These are phyloP conservation scores for Loxodonta africana DNA, from an alignment of 2,113 vertebrate species.

Conservation along the genomic window DNA sequence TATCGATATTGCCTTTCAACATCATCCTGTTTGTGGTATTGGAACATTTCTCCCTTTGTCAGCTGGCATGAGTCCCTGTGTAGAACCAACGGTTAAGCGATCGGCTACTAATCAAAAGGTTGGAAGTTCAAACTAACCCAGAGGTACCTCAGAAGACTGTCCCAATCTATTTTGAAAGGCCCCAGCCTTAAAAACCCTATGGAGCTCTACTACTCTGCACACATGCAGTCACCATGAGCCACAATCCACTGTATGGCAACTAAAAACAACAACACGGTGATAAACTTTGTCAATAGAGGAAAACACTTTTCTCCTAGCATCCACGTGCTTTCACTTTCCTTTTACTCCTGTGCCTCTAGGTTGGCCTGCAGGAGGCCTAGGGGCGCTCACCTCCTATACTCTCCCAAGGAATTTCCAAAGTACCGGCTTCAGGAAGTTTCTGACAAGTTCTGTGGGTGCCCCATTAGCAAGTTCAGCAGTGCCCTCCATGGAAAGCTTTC, in stretches of 20 bases:
- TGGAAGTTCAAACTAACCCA: no score
- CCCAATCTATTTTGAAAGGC: neutral
- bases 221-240: neutral
- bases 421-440: neutral
- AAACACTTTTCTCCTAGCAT: neutral
- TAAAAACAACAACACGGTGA: neutral
- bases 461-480: neutral
- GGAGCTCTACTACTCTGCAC: neutral
- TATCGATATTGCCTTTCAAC: neutral
- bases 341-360: neutral
- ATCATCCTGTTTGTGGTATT: neutral
- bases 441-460: neutral
- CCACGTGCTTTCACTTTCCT: neutral
- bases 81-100: neutral
- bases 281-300: neutral
- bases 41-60: neutral
- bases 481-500: neutral
- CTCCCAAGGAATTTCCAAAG: neutral
- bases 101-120: neutral
- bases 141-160: neutral
- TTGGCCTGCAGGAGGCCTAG: neutral
- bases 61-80: neutral
- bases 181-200: neutral
- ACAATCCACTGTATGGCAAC: neutral
- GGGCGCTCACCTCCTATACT: neutral